A percentile compares a stretch with the other conserved stretches of the same genome.
Evolutionary conservation across 2,113 vertebrate species (phyloP).

Genomic region (Bos indicus): DNA sequence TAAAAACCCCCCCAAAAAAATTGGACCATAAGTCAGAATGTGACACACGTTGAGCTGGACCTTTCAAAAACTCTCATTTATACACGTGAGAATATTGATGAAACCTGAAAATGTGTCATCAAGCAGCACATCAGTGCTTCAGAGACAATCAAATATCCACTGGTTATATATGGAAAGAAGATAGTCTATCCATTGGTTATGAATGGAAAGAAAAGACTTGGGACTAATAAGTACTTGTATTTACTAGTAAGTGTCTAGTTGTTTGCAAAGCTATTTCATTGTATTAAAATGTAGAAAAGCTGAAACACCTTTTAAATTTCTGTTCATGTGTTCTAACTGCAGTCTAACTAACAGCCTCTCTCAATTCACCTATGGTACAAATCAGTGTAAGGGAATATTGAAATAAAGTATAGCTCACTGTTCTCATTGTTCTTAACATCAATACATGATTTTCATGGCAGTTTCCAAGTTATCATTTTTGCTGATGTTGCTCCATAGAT

Average conservation of each 20-base stretch:
- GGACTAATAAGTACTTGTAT: background rate
- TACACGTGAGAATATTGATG: background rate
- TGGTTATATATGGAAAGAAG: background rate
- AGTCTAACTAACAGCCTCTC: background rate
- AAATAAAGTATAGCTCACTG: background rate
- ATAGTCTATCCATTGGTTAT: background rate
- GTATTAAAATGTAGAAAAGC: background rate
- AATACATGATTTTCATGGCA: background rate
- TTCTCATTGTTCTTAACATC: background rate
- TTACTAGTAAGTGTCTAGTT: background rate
- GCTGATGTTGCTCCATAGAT: constrained; percentile 59
- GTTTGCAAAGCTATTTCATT: background rate
- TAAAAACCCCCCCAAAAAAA: no score
- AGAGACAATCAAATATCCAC: background rate
- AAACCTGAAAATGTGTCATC: background rate
- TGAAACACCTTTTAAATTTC: background rate
- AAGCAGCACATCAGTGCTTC: background rate
- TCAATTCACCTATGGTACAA: background rate
- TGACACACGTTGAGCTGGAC: background rate
- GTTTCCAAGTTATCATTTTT: constrained; percentile 34
- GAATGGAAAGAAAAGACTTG: background rate
- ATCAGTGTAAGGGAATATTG: background rate
- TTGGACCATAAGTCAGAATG: background rate
- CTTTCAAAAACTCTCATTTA: background rate
- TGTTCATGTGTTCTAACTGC: background rate